These are phyloP conservation scores for Halictus ligatus DNA, from an alignment of 2,888 invertebrate species.

Conservation along the genomic window DNA sequence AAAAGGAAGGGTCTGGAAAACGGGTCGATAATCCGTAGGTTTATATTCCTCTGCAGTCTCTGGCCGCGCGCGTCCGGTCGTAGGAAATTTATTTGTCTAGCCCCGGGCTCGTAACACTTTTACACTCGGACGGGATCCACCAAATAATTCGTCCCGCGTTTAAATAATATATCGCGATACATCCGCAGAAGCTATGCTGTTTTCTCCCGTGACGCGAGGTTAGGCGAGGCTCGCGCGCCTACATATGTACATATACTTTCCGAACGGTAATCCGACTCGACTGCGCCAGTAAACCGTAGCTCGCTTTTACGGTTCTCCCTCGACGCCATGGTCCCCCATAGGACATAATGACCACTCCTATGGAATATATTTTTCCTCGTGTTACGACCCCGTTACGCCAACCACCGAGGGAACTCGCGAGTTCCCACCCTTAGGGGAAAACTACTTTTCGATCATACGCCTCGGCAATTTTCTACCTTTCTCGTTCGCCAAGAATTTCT, in stretches of 20 bases:
- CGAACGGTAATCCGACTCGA: conserved; percentile 8
- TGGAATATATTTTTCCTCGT: conserved; percentile 20
- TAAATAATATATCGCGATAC: conserved; percentile 61
- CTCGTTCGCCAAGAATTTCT: not conserved
- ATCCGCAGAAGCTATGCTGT: not conserved
- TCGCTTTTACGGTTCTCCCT: conserved; percentile 23
- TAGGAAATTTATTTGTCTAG: conserved; percentile 69
- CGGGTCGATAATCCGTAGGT: conserved; percentile 68
- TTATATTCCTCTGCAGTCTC: conserved; percentile 56
- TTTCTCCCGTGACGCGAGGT: not conserved
- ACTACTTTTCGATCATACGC: not conserved
- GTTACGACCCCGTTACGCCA: not conserved
- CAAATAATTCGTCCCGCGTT: conserved; percentile 55
- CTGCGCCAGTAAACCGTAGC: not conserved
- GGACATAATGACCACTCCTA: not conserved
- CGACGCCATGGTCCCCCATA: not conserved
- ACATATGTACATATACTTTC: not conserved
- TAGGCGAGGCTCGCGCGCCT: not conserved
- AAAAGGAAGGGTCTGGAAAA: conserved; percentile 33
- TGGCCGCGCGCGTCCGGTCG: conserved; percentile 36
- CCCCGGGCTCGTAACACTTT: conserved; percentile 54
- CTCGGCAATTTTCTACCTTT: not conserved
- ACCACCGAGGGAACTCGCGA: not conserved
- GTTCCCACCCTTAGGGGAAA: not conserved
- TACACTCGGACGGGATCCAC: conserved; percentile 31